Evolutionary conservation across 1,140 invertebrate genomes (phyloP), one percentile per base, ranked within the genome.

Genomic region (Dreissena rostriformis): DNA sequence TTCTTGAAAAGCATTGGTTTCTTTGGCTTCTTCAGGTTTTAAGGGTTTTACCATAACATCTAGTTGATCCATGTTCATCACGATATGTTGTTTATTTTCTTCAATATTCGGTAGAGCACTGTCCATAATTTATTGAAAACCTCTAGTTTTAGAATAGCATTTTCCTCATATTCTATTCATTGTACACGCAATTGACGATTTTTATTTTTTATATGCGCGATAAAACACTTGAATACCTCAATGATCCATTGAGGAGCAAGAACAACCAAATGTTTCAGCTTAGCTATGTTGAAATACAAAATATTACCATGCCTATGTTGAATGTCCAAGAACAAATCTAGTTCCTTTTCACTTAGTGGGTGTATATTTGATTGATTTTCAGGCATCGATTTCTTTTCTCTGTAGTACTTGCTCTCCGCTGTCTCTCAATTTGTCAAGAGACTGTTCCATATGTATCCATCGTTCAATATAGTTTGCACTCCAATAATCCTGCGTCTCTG

Each of bases 171-270:
- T 39, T 53, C 29, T 7, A 53, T 52, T 66, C 76, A 79, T 5
- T 53, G 39, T 4, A 14, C n/a, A 8, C 67, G 65, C 14, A 28
- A 8, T 49, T 26, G 29, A 2, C 65, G 76, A 68, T 79, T 49
- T 79, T 79, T 79, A 52, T 79, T 26, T 28, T 12, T 39, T 19
- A 53, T 65, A 55, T 79, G 76, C 11, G 76, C 24, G 53, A 79
- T 55, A 51, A 79, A 79, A 53, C 76, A 79, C n/a, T 51, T 79
- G 22, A 79, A 79, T 2, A 66, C 76, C 29, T 70, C 76, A 79
- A 79, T 79, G 8, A 79, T 79, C 76, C 76, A 79, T 39, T 79
- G 76, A 15, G 76, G 76, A 53, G 76, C 53, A 15, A 79, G 28
- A 12, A 79, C 70, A 6, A 79, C 39, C 24, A 10, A 70, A 15